Conservation (phyloP, 2,113 vertebrate genomes). For the Oncorhynchus gorbuscha region DNA sequence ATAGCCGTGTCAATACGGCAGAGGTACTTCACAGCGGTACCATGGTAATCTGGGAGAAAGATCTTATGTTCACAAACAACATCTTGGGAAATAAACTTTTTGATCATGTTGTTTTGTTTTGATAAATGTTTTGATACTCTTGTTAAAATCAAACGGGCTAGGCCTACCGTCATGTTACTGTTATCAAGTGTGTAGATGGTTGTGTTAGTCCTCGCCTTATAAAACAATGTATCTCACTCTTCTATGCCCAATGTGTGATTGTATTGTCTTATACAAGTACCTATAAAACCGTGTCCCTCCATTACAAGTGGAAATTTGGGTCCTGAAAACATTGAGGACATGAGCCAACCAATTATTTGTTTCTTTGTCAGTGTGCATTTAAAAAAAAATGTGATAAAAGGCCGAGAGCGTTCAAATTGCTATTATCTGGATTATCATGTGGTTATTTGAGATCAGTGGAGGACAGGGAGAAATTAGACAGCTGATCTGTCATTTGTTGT, state of each 20-base stretch:
- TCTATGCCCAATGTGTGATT: background rate
- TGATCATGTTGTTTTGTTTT: background rate
- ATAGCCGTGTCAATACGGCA: constrained; percentile 68
- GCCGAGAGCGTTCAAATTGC: constrained; percentile 54
- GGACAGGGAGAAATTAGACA: constrained; percentile 72
- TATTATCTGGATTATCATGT: constrained; percentile 57
- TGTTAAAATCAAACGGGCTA: background rate
- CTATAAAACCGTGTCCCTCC: background rate
- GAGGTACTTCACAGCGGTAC: constrained; percentile 37
- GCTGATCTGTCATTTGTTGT: constrained; percentile 73
- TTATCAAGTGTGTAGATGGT: background rate
- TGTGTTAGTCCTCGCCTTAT: background rate
- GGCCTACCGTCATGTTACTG: background rate
- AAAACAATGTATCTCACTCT: background rate
- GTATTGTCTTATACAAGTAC: background rate
- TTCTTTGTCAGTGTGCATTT: constrained; percentile 23
- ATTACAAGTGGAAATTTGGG: background rate
- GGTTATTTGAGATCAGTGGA: constrained; percentile 64
- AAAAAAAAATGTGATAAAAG: constrained; percentile 53
- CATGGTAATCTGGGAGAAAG: constrained; percentile 28
- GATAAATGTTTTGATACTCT: background rate
- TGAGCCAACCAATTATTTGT: background rate
- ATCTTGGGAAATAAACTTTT: background rate
- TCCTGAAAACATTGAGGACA: background rate
- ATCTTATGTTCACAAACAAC: background rate